Evolutionary conservation across 2,113 vertebrate genomes (phyloP).

Genomic region (Silurus meridionalis): DNA sequence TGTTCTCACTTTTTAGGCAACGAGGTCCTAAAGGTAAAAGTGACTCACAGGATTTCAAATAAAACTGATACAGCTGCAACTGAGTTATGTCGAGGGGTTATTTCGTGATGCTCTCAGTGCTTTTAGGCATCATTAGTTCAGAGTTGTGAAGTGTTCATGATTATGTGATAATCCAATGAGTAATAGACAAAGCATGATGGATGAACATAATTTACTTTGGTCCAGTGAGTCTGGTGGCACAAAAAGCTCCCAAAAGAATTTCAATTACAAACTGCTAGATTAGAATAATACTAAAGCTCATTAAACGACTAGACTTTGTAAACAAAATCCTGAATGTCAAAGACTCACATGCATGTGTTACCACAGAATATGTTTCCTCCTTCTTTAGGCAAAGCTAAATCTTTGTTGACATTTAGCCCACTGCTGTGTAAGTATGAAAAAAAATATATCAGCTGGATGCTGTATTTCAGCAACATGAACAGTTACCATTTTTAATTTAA

Average conservation of each 20-base stretch:
- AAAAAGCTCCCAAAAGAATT: constrained; percentile 27
- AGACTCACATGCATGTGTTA: not conserved
- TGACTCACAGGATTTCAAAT: not conserved
- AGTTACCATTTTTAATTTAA: not conserved
- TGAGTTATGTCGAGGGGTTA: not conserved
- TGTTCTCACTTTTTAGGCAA: not conserved
- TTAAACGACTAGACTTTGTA: not conserved
- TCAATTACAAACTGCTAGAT: constrained; percentile 26
- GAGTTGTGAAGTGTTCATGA: constrained; percentile 24
- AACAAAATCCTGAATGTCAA: not conserved
- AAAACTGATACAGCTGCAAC: not conserved
- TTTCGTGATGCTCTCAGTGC: not conserved
- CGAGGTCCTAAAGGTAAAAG: not conserved
- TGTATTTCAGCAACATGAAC: not conserved
- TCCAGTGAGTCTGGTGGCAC: constrained; percentile 17
- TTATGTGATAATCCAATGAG: constrained; percentile 32
- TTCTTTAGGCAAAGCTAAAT: not conserved
- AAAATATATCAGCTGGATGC: not conserved
- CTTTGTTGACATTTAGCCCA: not conserved
- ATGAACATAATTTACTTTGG: constrained; percentile 34
- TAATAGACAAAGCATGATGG: constrained; percentile 37
- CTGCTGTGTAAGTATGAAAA: not conserved
- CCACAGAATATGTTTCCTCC: not conserved
- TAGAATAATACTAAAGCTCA: constrained; percentile 16
- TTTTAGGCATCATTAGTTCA: constrained; percentile 24